Percentiles rank a stretch among this genome's conserved stretches.
These are phyloP conservation scores for Cyprinodon tularosa DNA, from an alignment of 2,113 vertebrate genomes.

Conservation along the genomic window DNA sequence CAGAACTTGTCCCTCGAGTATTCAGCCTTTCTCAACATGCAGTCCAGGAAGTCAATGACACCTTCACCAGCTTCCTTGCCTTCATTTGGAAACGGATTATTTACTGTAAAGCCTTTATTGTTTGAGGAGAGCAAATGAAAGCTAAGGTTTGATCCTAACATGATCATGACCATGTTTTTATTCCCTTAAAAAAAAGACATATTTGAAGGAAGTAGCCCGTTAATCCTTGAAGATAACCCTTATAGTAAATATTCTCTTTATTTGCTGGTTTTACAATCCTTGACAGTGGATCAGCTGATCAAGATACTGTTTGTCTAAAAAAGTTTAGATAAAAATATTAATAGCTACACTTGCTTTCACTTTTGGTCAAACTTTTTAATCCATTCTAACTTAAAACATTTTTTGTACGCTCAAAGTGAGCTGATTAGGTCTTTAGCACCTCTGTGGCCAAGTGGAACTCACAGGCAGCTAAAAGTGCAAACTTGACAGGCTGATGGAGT, in stretches of 20 bases:
- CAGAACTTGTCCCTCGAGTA: slow-evolving; percentile 43
- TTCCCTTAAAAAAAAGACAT: too few relatives aligned
- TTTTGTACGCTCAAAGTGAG: slow-evolving; percentile 12
- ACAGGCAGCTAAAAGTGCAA: slow-evolving; percentile 24
- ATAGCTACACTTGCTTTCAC: not conserved
- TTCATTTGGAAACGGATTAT: slow-evolving; percentile 24
- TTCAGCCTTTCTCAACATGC: slow-evolving; percentile 32
- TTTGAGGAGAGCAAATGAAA: slow-evolving; percentile 32
- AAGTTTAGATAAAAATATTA: too few relatives aligned
- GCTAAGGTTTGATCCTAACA: slow-evolving; percentile 24
- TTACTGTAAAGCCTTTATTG: slow-evolving; percentile 20
- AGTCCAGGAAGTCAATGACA: slow-evolving; percentile 40
- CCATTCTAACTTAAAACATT: slow-evolving; percentile 17
- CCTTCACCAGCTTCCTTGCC: slow-evolving; percentile 60
- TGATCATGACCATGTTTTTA: too few relatives aligned
- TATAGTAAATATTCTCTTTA: too few relatives aligned
- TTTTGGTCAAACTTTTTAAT: slow-evolving; percentile 15
- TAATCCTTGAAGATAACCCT: too few relatives aligned
- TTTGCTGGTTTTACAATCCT: too few relatives aligned
- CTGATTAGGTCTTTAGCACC: slow-evolving; percentile 36
- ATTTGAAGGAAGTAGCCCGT: too few relatives aligned
- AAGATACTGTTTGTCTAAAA: too few relatives aligned
- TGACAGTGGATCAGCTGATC: too few relatives aligned
- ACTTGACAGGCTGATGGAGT: slow-evolving; percentile 26
- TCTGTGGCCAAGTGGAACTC: not conserved